These are phyloP conservation scores for Cassiopea andromeda DNA, from an alignment of 30 jellyfish, hydroid and myxozoan species.

Conservation along the genomic window DNA sequence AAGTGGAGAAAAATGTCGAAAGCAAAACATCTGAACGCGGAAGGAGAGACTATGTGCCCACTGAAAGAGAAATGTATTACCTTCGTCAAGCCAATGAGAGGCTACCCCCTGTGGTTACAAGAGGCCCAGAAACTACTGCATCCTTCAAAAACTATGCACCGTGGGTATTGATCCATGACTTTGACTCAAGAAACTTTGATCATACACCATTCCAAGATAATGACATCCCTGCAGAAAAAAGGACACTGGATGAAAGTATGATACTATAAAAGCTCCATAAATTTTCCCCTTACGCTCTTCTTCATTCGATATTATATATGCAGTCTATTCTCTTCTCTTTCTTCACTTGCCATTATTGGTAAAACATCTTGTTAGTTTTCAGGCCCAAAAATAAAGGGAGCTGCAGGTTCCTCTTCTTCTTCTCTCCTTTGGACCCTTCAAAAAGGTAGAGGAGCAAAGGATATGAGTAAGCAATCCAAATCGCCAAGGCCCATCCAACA, in stretches of 20 bases:
- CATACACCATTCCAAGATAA: constrained; percentile 46
- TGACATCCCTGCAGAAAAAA: constrained; percentile 58
- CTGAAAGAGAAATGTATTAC: constrained; percentile 43
- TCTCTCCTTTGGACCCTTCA: too few species aligned
- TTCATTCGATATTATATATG: too few species aligned
- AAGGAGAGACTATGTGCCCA: constrained; percentile 63
- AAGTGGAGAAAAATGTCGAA: constrained; percentile 40
- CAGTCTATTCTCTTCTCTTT: too few species aligned
- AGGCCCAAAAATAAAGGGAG: too few species aligned
- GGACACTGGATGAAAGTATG: constrained; percentile 57
- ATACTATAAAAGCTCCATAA: too few species aligned
- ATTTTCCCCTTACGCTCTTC: too few species aligned
- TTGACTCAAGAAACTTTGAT: constrained; percentile 50
- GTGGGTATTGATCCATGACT: constrained; percentile 61
- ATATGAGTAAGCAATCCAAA: too few species aligned
- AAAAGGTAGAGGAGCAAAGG: too few species aligned
- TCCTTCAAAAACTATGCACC: constrained; percentile 67
- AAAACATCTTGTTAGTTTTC: too few species aligned
- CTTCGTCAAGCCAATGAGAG: constrained; percentile 49
- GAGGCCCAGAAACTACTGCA: constrained; percentile 66
- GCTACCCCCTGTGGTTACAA: constrained; percentile 58
- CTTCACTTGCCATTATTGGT: too few species aligned
- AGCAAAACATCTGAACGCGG: constrained; percentile 18
- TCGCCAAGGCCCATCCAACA: too few species aligned
- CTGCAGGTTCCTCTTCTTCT: too few species aligned